phyloP scores from a whole-genome alignment of 1,140 invertebrate genomes.

The Conopomorpha cramerella region DNA sequence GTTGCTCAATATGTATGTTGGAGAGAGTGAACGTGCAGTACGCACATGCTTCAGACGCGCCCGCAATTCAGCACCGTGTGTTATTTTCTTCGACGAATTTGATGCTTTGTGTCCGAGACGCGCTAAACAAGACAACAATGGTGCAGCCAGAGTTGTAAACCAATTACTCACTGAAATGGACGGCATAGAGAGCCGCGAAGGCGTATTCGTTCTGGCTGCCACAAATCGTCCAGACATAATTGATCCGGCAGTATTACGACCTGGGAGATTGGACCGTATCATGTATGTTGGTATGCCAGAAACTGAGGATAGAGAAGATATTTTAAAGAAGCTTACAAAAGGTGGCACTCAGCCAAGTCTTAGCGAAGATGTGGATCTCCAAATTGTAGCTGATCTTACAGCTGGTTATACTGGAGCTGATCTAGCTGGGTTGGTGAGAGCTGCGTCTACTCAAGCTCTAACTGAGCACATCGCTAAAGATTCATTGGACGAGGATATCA shows the following conservation, averaged over 20 bases:
- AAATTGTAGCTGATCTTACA: constrained; percentile 70
- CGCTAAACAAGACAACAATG: constrained; percentile 72
- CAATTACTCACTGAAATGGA: constrained; percentile 99
- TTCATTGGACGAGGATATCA: constrained; percentile 32
- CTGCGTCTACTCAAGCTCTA: constrained; percentile 79
- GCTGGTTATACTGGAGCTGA: constrained; percentile 92
- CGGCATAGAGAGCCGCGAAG: constrained; percentile 86
- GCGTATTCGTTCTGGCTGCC: constrained; percentile 94
- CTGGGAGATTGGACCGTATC: constrained; percentile 92
- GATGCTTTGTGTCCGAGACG: constrained; percentile 95
- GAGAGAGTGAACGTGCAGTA: constrained; percentile 97
- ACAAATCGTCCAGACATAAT: constrained; percentile 97
- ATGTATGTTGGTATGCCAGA: constrained; percentile 92
- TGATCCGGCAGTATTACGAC: constrained; percentile 93
- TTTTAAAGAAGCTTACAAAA: constrained; percentile 90
- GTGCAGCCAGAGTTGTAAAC: constrained; percentile 88
- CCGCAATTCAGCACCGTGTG: constrained; percentile 93
- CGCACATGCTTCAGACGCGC: constrained; percentile 93
- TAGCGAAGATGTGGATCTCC: constrained; percentile 76
- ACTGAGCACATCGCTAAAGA: constrained; percentile 56
- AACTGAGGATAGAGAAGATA: constrained; percentile 80
- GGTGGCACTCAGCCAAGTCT: constrained; percentile 78
- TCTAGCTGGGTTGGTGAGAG: constrained; percentile 74
- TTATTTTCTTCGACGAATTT: constrained; percentile 99
- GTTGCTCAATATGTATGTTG: constrained; percentile 97